Evolutionary conservation across 2,113 vertebrate species (phyloP).

Genomic region (Elephantulus edwardii): DNA sequence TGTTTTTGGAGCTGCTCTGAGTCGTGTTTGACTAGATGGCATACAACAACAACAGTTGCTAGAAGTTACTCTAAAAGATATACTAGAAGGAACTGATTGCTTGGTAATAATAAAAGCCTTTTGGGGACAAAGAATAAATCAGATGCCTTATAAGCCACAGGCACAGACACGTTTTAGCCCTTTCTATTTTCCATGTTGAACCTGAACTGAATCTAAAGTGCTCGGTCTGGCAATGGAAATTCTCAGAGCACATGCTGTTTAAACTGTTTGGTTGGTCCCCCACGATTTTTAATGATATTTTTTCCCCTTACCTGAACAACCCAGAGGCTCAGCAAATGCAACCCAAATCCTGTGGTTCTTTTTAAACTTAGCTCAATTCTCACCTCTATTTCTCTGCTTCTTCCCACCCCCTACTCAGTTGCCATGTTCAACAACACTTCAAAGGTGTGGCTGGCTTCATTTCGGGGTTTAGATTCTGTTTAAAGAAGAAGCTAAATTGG

Average conservation of each 20-base stretch:
- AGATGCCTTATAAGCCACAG: constrained; percentile 12
- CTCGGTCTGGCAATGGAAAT: constrained; percentile 4
- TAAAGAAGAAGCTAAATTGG: constrained; percentile 73
- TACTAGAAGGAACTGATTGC: background rate
- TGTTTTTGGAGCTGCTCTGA: no score
- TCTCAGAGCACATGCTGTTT: constrained; percentile 16
- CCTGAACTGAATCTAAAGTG: constrained; percentile 22
- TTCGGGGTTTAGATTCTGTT: constrained; percentile 64
- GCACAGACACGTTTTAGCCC: background rate
- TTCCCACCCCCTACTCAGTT: constrained; percentile 55
- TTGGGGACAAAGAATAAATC: background rate
- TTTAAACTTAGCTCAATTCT: constrained; percentile 57
- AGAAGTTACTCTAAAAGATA: constrained; percentile 42
- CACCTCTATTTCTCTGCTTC: constrained; percentile 46
- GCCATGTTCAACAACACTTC: constrained; percentile 73
- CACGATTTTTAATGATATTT: constrained; percentile 66
- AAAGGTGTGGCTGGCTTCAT: constrained; percentile 71
- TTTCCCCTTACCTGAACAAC: constrained; percentile 61
- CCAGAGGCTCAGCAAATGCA: constrained; percentile 54
- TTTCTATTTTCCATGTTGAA: constrained; percentile 13
- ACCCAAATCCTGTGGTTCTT: constrained; percentile 47
- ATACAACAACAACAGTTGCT: no score
- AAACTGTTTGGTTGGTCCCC: constrained; percentile 57
- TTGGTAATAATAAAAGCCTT: background rate
- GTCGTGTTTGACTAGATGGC: no score